Percentiles rank a stretch among this genome's conserved stretches.
Evolutionary conservation across 2,113 vertebrate genomes (phyloP).

Genomic region (Montifringilla adamsi): DNA sequence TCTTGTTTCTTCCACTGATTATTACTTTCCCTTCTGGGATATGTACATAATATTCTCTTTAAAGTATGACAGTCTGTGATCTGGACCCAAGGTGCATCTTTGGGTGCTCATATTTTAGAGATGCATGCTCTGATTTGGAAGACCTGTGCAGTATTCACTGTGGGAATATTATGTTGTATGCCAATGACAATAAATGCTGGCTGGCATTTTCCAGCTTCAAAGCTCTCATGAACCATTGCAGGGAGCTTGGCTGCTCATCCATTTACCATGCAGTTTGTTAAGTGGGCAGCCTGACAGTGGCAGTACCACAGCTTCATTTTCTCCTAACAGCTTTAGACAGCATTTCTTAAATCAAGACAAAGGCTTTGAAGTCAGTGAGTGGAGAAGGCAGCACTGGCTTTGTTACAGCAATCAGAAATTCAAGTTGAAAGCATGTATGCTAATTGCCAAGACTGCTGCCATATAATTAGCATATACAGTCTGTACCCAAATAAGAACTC

Average conservation of each 20-base stretch:
- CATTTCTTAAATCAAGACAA: not conserved
- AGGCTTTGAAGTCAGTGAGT: slow-evolving; percentile 17
- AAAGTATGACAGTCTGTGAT: not conserved
- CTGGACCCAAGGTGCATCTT: not conserved
- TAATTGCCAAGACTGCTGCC: slow-evolving; percentile 16
- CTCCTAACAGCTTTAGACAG: not conserved
- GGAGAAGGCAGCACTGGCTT: not conserved
- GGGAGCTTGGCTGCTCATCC: slow-evolving; percentile 3
- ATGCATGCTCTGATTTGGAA: not conserved
- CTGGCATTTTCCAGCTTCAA: not conserved
- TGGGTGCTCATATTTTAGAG: not conserved
- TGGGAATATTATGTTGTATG: not conserved
- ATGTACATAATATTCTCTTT: not conserved
- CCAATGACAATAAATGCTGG: not conserved
- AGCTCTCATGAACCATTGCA: not conserved
- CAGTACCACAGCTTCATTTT: not conserved
- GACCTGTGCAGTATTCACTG: not conserved
- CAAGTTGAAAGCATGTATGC: not conserved
- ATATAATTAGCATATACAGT: slow-evolving; percentile 31
- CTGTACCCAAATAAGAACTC: slow-evolving; percentile 27
- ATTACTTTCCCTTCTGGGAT: not conserved
- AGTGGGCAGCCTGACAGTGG: not conserved
- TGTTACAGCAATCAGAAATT: slow-evolving; percentile 8
- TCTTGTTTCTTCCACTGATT: not conserved
- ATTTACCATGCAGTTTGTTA: not conserved